Conservation (phyloP, 2,888 invertebrate species). For the Diplolepis rosae region DNA sequence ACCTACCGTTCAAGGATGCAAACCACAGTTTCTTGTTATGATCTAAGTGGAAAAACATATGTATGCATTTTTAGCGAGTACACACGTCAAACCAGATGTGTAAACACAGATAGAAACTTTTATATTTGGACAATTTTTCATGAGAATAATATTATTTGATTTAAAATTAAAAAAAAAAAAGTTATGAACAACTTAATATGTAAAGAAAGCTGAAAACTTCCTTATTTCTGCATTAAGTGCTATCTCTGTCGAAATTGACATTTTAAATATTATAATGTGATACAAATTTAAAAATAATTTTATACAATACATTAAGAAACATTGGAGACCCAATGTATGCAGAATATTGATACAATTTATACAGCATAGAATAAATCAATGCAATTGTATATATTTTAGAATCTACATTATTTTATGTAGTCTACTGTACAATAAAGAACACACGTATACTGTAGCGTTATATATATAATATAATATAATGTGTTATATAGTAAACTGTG, state of each 20-base stretch:
- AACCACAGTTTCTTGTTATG: constrained; percentile 25
- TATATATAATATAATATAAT: no score
- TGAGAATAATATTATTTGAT: background rate
- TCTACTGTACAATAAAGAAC: no score
- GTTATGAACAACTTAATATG: background rate
- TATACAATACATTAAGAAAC: no score
- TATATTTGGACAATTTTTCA: constrained; percentile 11
- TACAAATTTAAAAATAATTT: no score
- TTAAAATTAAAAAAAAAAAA: background rate
- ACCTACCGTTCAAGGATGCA: constrained; percentile 28
- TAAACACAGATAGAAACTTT: constrained; percentile 29
- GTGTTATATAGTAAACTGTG: no score
- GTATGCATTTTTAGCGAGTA: constrained; percentile 12
- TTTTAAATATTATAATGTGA: no score
- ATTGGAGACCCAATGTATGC: no score
- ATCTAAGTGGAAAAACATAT: constrained; percentile 26
- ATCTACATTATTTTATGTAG: no score
- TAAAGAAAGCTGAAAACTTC: background rate
- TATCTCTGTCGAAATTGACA: background rate
- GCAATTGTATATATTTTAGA: no score
- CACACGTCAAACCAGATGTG: constrained; percentile 28
- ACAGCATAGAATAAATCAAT: no score
- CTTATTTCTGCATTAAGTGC: background rate
- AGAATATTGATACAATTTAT: no score
- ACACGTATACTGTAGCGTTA: no score